phyloP scores from a whole-genome alignment of 2,113 vertebrate species.

The Malaclemys terrapin region DNA sequence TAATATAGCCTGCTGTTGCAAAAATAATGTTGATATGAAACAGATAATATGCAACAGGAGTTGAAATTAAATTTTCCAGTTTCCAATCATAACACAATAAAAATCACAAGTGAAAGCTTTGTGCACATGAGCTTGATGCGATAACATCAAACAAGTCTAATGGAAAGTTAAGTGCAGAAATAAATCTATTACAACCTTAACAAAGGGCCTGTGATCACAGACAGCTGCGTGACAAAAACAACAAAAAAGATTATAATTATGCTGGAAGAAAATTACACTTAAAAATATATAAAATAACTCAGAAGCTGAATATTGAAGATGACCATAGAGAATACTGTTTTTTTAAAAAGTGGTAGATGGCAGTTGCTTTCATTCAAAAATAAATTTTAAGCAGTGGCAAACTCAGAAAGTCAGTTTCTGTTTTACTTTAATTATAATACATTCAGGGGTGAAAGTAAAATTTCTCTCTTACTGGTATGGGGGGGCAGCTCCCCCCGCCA shows the following conservation, averaged over 20 bases:
- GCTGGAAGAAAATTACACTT: neutral
- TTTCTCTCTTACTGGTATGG: too few species aligned
- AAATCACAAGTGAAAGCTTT: neutral
- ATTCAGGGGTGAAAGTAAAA: too few species aligned
- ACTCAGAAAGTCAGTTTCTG: neutral
- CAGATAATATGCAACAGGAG: neutral
- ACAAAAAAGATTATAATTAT: neutral
- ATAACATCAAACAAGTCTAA: neutral
- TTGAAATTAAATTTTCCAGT: neutral
- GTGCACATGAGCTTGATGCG: neutral
- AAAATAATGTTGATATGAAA: neutral
- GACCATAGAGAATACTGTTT: neutral
- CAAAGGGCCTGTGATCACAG: slow-evolving; percentile 3
- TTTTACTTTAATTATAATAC: neutral
- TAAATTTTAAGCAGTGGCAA: neutral
- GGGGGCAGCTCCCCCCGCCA: too few species aligned
- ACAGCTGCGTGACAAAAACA: neutral
- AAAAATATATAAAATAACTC: neutral
- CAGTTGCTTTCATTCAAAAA: neutral
- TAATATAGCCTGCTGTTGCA: neutral
- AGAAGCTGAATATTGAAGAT: neutral
- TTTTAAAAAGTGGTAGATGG: neutral
- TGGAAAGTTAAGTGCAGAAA: neutral
- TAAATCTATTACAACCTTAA: neutral
- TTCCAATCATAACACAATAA: neutral